Conservation (phyloP, 2,888 invertebrate genomes). For the Caenorhabditis drosophilae region DNA sequence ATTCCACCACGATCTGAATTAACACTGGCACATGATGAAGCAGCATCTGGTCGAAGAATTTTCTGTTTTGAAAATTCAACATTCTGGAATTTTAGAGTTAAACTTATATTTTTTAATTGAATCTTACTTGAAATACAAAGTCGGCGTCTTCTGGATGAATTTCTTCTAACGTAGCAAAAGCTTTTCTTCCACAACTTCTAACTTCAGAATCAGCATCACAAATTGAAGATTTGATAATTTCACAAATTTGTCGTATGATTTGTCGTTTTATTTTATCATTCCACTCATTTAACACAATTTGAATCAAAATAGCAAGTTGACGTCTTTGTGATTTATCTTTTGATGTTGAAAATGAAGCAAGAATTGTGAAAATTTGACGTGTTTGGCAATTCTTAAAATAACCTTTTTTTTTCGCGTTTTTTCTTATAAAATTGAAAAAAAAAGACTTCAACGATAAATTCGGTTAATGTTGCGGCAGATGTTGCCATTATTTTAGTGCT, state of each 20-base stretch:
- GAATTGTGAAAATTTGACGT: constrained; percentile 29
- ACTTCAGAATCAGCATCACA: constrained; percentile 30
- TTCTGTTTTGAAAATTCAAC: constrained; percentile 23
- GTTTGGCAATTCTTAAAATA: constrained; percentile 19
- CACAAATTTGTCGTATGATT: constrained; percentile 34
- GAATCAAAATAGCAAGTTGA: constrained; percentile 14
- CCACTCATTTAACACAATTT: constrained; percentile 22
- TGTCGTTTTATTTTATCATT: constrained; percentile 18
- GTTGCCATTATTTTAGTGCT: constrained; percentile 37
- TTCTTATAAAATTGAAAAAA: no score
- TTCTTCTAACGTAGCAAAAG: constrained; percentile 23
- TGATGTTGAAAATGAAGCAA: constrained; percentile 24
- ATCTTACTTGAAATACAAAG: constrained; percentile 9
- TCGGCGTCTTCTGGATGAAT: constrained; percentile 27
- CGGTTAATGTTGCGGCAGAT: constrained; percentile 24
- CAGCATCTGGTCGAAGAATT: constrained; percentile 27
- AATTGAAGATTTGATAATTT: constrained; percentile 24
- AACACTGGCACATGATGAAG: constrained; percentile 32
- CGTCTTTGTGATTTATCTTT: constrained; percentile 31
- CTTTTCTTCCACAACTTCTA: constrained; percentile 17
- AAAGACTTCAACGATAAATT: constrained; percentile 26
- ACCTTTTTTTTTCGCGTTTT: no score
- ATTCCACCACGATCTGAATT: constrained; percentile 19
- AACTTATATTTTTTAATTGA: no score
- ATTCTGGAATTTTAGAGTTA: no score